A percentile compares a stretch with the other conserved stretches of the same genome.
Conservation (phyloP, 2,797 vertebrate species). For the Chrosomus eos region DNA sequence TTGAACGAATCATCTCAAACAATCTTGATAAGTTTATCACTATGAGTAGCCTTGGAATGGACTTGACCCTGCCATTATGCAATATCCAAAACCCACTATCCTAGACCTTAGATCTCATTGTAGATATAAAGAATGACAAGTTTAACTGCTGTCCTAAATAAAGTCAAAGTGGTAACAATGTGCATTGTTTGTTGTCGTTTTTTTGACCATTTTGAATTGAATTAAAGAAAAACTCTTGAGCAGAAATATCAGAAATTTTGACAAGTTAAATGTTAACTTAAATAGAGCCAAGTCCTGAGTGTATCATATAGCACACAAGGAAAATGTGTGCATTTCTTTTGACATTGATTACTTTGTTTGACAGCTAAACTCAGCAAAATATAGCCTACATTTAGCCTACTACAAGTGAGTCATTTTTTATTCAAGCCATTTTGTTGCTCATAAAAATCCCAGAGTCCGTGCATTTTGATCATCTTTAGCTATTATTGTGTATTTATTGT, state of each 20-base stretch:
- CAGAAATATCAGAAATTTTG: neutral
- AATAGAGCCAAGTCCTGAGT: neutral
- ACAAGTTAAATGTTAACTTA: neutral
- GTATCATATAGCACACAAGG: neutral
- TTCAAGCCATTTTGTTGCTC: neutral
- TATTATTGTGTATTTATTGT: neutral
- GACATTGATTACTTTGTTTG: neutral
- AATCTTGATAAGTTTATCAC: constrained; percentile 4
- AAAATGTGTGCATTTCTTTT: neutral
- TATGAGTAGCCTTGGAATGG: neutral
- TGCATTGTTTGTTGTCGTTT: neutral
- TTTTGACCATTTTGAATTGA: neutral
- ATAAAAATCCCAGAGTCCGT: neutral
- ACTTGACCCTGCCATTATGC: neutral
- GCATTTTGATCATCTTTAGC: neutral
- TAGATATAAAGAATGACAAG: neutral
- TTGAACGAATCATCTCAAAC: neutral
- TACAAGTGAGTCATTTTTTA: neutral
- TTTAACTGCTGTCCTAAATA: neutral
- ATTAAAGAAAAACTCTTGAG: neutral
- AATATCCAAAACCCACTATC: neutral
- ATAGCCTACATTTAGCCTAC: neutral
- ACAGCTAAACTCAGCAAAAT: neutral
- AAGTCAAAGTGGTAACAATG: neutral
- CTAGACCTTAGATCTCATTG: neutral